These are phyloP conservation scores for Parasteatoda lunata DNA, from an alignment of 2,888 invertebrate species.

Conservation along the genomic window DNA sequence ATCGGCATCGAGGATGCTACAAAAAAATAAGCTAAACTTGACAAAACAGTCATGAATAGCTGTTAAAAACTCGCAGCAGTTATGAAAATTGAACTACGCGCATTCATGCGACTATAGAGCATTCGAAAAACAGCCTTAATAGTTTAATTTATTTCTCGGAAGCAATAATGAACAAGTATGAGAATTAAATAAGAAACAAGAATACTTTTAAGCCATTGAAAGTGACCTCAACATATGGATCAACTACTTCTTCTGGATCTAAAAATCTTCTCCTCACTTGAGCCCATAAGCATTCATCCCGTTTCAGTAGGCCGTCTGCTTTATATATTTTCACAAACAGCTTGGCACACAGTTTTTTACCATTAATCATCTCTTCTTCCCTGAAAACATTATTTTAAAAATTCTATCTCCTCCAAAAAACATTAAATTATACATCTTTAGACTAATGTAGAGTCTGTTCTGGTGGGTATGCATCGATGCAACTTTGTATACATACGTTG, in stretches of 20 bases:
- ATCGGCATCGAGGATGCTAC: background rate
- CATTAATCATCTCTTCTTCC: slow-evolving; percentile 24
- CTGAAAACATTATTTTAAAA: background rate
- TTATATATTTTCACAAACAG: slow-evolving; percentile 87
- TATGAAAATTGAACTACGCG: background rate
- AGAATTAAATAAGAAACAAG: too few species aligned
- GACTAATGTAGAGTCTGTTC: too few species aligned
- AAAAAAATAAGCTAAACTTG: background rate
- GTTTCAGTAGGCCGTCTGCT: slow-evolving; percentile 89
- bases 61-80: background rate
- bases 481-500: too few species aligned
- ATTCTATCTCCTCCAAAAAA: background rate
- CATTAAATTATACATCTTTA: too few species aligned
- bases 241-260: slow-evolving; percentile 87
- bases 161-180: too few species aligned
- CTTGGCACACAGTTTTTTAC: slow-evolving; percentile 81
- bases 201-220: slow-evolving; percentile 89
- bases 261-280: slow-evolving; percentile 91
- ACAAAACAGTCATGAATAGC: background rate
- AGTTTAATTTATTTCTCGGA: background rate
- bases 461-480: too few species aligned
- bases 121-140: background rate
- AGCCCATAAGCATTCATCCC: slow-evolving; percentile 91
- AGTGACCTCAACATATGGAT: slow-evolving; percentile 90
- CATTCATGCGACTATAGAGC: background rate